Base-by-base conservation (phyloP, 1,140 invertebrate species). In the Armadillidium nasatum region DNA sequence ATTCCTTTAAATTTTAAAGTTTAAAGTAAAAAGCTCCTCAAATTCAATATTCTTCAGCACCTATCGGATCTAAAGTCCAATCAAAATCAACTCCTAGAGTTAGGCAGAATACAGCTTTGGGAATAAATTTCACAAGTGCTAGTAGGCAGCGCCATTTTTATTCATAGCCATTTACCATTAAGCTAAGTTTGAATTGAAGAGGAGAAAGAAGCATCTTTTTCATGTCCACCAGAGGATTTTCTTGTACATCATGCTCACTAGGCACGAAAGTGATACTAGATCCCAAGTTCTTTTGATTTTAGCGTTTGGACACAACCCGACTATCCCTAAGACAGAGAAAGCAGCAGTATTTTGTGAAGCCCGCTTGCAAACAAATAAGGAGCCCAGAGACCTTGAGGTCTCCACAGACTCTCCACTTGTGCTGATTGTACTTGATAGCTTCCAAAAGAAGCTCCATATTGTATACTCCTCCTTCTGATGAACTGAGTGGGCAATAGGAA, bases 361-460 rank as follows among this genome's bases (percentile, higher is more conserved):
- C 15, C 4, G 4, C 74, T 3, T 73, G 74, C n/a, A 10, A 22
- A 4, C 69, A 4, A 33, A 75, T 72, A 71, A 77, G 74, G n/a
- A 78, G 76, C 43, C 75, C 54, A 78, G n/a, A 33, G 76, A 77
- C 75, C 54, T 78, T 77, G 15, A 77, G 72, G 44, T 68, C 54
- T 44, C 75, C 73, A 54, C 75, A 60, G 43, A 78, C 46, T 78
- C 54, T 78, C 76, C 54, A 71, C 44, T 76, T 44, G 50, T 78
- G 43, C 46, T 68, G 66, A 10, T 77, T 78, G 76, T 78, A 78
- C 76, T 78, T 77, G 45, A 78, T 22, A 78, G 74, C 9, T 78
- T 77, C 75, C 44, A 77, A 76, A 77, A 74, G 75, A 11, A 77
- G 66, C n/a, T 75, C 60, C 71, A 10, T 72, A 44, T 45, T 72